Evolutionary conservation across 92 coral and sea anemone species (phyloP), one percentile per base, ranked within the genome.

Genomic region (Nematostella vectensis): DNA sequence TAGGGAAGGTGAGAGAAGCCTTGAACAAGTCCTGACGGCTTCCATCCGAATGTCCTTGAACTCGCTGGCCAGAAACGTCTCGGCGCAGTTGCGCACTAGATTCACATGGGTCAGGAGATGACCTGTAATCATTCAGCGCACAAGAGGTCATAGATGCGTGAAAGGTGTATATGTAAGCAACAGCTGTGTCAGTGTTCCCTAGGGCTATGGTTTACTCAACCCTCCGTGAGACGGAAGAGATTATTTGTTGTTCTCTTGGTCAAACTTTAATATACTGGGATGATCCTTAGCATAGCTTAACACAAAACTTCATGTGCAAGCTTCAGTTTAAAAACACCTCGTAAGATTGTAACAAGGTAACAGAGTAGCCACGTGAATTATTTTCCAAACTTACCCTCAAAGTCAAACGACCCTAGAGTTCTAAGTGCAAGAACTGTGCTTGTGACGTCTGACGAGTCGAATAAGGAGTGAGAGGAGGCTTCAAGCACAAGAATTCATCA

Each of bases 1-100:
- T 27, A 82, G 65, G 1, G 99, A 74, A 1, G 99, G 99, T n/a
- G 96, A 78, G 6, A 93, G 78, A 20, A 93, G 93, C 43, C 99
- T 68, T 0, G 99, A 88, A 42, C 99, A 93, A 24, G 99, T 93
- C 65, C 99, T 78, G 20, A 93, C 95, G 29, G 99, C 99, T 60
- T 93, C 99, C 89, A 87, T 93, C 24, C 99, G 84, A 23, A 87
- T 88, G 58, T 93, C 99, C 60, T 93, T 93, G 79, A 80, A 63
- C 63, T 93, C 99, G 62, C 99, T 93, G 56, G 96, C 96, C 44
- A 93, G 83, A 55, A 93, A 93, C 4, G 96, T 82, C 36, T 93
- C 99, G 18, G 99, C 95, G 65, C 99, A 93, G 39, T 93, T 95
- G 0, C 99, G 77, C 28, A 93, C 95, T 19, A 93, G 76, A 55